phyloP scores from a whole-genome alignment of 1,140 invertebrate species.

The Globodera ellingtonae region DNA sequence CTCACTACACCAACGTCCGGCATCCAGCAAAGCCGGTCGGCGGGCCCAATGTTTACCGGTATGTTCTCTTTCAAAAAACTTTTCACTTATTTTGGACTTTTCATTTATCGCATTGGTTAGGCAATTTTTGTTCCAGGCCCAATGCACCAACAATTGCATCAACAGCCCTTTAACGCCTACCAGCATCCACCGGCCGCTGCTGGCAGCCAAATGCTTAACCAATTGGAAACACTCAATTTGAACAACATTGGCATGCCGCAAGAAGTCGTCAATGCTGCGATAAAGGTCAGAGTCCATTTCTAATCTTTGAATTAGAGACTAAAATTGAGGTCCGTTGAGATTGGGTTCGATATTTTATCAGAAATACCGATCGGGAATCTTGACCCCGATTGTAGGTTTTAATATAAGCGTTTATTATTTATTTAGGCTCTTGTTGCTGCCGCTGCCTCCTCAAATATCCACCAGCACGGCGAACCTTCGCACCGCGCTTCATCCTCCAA shows the following conservation, averaged over 20 bases:
- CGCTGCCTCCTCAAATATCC: not conserved
- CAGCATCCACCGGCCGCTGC: slow-evolving; percentile 2
- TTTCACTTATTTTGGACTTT: not conserved
- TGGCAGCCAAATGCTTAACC: slow-evolving; percentile 29
- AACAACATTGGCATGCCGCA: slow-evolving; percentile 29
- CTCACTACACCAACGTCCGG: not conserved
- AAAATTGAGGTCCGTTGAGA: too few species aligned
- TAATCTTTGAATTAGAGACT: too few species aligned
- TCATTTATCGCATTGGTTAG: not conserved
- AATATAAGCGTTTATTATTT: not conserved
- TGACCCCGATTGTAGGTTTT: too few species aligned
- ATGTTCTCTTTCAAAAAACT: too few species aligned
- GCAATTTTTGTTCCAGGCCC: not conserved
- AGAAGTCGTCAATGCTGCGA: slow-evolving; percentile 37
- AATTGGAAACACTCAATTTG: slow-evolving; percentile 29
- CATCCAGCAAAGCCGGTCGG: slow-evolving; percentile 7
- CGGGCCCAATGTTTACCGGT: slow-evolving; percentile 15
- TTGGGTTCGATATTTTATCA: too few species aligned
- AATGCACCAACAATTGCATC: slow-evolving; percentile 11
- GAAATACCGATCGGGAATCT: too few species aligned
- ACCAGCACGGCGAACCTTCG: not conserved
- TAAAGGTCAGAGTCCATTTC: not conserved
- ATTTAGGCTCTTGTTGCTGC: not conserved
- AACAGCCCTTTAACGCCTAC: not conserved
- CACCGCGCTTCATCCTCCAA: not conserved